Evolutionary conservation across 2,888 invertebrate species (phyloP).

Genomic region (Macrophya alboannulata): DNA sequence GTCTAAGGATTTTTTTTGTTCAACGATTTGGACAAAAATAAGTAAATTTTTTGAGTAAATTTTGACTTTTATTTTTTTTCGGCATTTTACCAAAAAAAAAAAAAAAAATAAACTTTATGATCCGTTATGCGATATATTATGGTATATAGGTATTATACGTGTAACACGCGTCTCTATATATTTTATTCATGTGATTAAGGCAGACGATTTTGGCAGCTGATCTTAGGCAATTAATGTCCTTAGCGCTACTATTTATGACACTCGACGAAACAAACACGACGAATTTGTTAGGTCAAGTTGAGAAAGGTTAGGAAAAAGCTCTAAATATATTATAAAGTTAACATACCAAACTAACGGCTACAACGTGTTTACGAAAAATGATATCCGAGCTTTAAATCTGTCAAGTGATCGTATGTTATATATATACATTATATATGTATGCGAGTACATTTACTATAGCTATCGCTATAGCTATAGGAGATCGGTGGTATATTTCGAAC

Average conservation of each 20-base stretch:
- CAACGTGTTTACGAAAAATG: neutral
- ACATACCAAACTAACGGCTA: neutral
- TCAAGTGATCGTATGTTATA: neutral
- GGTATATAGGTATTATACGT: too few species aligned
- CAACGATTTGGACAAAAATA: too few species aligned
- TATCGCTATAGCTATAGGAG: neutral
- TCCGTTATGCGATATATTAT: too few species aligned
- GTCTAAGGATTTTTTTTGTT: neutral
- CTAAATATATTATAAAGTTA: conserved; percentile 23
- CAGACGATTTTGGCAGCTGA: neutral
- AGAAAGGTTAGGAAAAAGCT: neutral
- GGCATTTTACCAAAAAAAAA: too few species aligned
- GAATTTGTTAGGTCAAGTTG: neutral
- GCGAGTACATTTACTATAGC: too few species aligned
- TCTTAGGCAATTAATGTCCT: neutral
- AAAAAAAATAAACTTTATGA: too few species aligned
- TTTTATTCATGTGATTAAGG: too few species aligned
- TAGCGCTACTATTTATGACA: neutral
- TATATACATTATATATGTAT: too few species aligned
- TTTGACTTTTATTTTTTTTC: too few species aligned
- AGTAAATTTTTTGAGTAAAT: too few species aligned
- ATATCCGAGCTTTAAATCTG: conserved; percentile 12
- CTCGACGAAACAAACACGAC: conserved; percentile 25
- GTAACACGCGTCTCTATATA: too few species aligned
- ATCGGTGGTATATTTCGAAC: neutral